Evolutionary conservation across 2,888 invertebrate genomes (phyloP).

Genomic region (Andricus quercusramuli): DNA sequence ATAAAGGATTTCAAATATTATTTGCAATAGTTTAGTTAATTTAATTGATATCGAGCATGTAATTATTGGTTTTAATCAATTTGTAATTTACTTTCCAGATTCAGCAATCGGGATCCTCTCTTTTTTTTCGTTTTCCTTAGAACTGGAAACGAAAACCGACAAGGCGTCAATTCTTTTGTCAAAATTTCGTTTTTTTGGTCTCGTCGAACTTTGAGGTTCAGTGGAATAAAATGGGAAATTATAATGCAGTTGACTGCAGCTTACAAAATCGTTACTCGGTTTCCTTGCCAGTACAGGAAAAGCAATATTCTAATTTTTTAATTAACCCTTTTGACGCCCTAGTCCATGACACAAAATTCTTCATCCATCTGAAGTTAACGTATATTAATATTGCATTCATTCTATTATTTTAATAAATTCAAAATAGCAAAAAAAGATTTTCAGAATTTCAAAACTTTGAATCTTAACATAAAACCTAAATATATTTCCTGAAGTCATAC

Average conservation of each 20-base stretch:
- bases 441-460: accelerated
- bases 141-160: not conserved
- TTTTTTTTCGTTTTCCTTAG: not conserved
- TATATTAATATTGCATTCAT: not conserved
- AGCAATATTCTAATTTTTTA: not conserved
- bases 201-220: not conserved
- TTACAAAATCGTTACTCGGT: not conserved
- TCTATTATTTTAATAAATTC: not conserved
- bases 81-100: conserved; percentile 4
- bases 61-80: not conserved
- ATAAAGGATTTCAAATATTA: not conserved
- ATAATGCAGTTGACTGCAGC: not conserved
- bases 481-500: no score
- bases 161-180: conserved; percentile 16
- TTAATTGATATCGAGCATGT: no score
- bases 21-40: no score
- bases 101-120: not conserved
- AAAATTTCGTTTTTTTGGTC: conserved; percentile 6
- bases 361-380: not conserved
- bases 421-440: not conserved
- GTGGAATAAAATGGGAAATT: not conserved
- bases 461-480: no score
- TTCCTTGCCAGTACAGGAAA: conserved; percentile 10
- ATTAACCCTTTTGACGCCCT: not conserved
- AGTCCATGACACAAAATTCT: not conserved